Evolutionary conservation across 92 coral and sea anemone genomes (phyloP), one percentile per base, ranked within the genome.

Genomic region (Meandrina meandrites): DNA sequence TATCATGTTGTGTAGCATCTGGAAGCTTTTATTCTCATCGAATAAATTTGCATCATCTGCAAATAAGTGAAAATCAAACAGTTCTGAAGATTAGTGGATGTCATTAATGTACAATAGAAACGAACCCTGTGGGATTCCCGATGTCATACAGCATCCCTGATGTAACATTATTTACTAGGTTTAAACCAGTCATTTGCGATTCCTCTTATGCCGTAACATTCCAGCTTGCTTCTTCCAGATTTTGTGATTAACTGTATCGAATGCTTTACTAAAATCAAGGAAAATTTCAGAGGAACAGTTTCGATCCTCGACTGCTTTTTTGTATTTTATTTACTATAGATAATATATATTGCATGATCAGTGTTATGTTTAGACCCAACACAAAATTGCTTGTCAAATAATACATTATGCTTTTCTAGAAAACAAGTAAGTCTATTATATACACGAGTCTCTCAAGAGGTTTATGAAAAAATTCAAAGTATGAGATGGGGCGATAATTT

Each of bases 191-290:
- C 62, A 42, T 81, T 54, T 68, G 92, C 57, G 47, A 86, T 56
- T 54, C 90, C 92, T 57, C 86, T 75, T 45, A 88, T 88, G n/a
- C 92, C 92, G 76, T 91, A 91, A 79, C 75, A 56, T 67, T 85
- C 76, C 9, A 91, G 70, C 54, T 87, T 91, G 40, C 68, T 24
- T 17, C 86, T 47, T 37, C n/a, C 83, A 47, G 0, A 88, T 88
- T 28, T 27, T 27, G 37, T 91, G 89, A 48, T 88, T 53, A 14
- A 90, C 87, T 47, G 81, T 86, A 56, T 77, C 86, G 42, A 89
- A 84, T 71, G 92, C 92, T 35, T 86, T 90, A 62, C 90, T 66
- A 7, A 90, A 47, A 78, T 86, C 93, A 7, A 86, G 82, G 64
- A 90, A 90, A 50, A 90, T 67, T 16, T 90, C 90, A 86, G 88